Evolutionary conservation across 2,888 invertebrate species (phyloP).

Genomic region (Ceriagrion tenellum): DNA sequence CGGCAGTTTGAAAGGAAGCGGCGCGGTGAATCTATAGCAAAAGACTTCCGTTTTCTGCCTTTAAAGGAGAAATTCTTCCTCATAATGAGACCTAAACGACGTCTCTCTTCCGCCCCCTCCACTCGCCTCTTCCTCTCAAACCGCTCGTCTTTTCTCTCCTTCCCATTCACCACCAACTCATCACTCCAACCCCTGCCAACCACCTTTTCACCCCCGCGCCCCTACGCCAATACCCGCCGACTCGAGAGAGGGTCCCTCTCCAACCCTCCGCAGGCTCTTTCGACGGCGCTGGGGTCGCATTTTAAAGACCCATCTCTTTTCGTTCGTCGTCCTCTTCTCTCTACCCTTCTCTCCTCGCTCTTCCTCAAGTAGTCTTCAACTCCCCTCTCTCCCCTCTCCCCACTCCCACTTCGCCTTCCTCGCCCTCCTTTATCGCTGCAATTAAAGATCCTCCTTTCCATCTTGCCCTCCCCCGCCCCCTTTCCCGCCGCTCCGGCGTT

Average conservation of each 20-base stretch:
- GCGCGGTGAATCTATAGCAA: neutral
- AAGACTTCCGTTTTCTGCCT: neutral
- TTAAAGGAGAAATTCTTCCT: constrained; percentile 4
- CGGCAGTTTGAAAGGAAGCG: neutral
- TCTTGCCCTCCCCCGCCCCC: neutral
- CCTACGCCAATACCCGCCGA: no score
- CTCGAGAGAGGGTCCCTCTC: neutral
- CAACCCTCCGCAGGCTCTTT: neutral
- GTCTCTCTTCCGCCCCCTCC: neutral
- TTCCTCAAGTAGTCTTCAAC: neutral
- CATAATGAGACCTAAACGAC: constrained; percentile 7
- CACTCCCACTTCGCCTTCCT: neutral
- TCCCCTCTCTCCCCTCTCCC: neutral
- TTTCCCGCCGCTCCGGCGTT: no score
- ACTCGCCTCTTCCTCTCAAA: neutral
- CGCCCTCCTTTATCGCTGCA: neutral
- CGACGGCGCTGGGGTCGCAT: constrained; percentile 14
- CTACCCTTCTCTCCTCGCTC: neutral
- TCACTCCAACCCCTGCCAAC: neutral
- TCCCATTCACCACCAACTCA: neutral
- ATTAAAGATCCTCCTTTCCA: neutral
- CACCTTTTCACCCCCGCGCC: neutral
- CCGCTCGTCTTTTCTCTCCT: neutral
- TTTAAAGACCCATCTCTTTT: constrained; percentile 24
- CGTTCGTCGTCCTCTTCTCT: neutral